Evolutionary conservation across 2,888 invertebrate species (phyloP).

Genomic region (Aplocera efformata): DNA sequence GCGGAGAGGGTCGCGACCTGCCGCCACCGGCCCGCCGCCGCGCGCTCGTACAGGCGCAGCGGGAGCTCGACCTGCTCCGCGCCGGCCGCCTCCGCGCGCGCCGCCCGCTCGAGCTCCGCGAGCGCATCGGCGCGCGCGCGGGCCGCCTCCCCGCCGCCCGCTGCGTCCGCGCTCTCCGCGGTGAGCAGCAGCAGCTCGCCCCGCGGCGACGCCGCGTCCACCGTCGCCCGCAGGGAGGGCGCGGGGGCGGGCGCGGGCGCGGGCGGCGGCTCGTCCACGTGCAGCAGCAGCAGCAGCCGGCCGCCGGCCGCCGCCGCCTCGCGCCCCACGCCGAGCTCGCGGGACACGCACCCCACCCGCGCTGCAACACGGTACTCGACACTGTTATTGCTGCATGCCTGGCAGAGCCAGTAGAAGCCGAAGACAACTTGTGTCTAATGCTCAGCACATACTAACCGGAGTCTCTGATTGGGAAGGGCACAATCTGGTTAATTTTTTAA

Average conservation of each 20-base stretch:
- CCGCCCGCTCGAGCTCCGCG: slow-evolving; percentile 21
- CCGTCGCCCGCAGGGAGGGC: background rate
- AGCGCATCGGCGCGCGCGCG: slow-evolving; percentile 15
- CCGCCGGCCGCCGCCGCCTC: slow-evolving; percentile 17
- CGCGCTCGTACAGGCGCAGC: slow-evolving; percentile 37
- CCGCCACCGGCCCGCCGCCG: slow-evolving; percentile 35
- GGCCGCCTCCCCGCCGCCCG: slow-evolving; percentile 9
- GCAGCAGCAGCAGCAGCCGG: slow-evolving; percentile 33
- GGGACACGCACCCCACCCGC: slow-evolving; percentile 41
- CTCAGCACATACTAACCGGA: too few relatives aligned
- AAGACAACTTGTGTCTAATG: too few relatives aligned
- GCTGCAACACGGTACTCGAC: too few relatives aligned
- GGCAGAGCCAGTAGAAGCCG: too few relatives aligned
- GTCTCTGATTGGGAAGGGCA: too few relatives aligned
- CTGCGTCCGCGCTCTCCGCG: slow-evolving; percentile 21
- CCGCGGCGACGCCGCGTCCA: slow-evolving; percentile 12
- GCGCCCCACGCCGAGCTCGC: slow-evolving; percentile 17
- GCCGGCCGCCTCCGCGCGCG: slow-evolving; percentile 32
- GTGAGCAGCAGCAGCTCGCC: slow-evolving; percentile 28
- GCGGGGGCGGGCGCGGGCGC: slow-evolving; percentile 3
- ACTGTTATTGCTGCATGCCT: too few relatives aligned
- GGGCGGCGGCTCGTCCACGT: slow-evolving; percentile 30
- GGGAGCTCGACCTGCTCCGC: background rate
- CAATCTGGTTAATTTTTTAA: too few relatives aligned
- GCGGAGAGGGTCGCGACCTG: slow-evolving; percentile 35